Evolutionary conservation across 35 echinoderm and acorn worm genomes (phyloP), one percentile per base, ranked within the genome.

Genomic region (Hemicentrotus pulcherrimus): DNA sequence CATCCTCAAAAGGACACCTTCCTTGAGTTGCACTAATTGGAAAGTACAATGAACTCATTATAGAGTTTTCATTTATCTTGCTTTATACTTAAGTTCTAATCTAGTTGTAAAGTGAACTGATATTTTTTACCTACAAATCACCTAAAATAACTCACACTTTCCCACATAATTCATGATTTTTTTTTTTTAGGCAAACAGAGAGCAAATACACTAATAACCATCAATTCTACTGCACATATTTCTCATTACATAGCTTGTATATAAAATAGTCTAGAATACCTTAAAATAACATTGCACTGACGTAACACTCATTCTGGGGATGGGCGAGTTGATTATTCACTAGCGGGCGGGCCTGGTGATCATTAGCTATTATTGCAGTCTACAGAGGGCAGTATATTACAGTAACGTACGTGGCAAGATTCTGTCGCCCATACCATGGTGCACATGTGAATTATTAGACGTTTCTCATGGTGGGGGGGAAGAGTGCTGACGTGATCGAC

Each of bases 221-320:
- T 78, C 28, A 78, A 22, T 22, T 78, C 65, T 78, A 78, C 65
- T 78, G 65, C 65, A 78, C 65, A 78, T n/a, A 18, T 22, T 78
- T 78, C 28, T 78, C 24, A 55, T 78, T 22, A 78, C 28, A 78
- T n/a, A n/a, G 19, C 65, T 78, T 7, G 65, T 78, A 78, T 78
- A 78, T 78, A 78, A 78, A 78, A 78, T 78, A 78, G 65, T 78
- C 65, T 78, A 78, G 65, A 78, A 78, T 24, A 78, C 65, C 65
- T 28, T 78, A 30, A 78, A 78, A 78, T 78, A 78, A 78, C 65
- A 78, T 78, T 78, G 65, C 65, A 78, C 35, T 41, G 35, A 41
- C 65, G 28, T 78, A 78, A 28, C 65, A 78, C 65, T 28, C 22
- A 78, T 78, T 28, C 65, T 7, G 19, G 65, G 65, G 65, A 4